A percentile compares a stretch with the other conserved stretches of the same genome.
phyloP scores from a whole-genome alignment of 37 sponge, comb jelly and placozoan species.

The Amphimedon queenslandica region DNA sequence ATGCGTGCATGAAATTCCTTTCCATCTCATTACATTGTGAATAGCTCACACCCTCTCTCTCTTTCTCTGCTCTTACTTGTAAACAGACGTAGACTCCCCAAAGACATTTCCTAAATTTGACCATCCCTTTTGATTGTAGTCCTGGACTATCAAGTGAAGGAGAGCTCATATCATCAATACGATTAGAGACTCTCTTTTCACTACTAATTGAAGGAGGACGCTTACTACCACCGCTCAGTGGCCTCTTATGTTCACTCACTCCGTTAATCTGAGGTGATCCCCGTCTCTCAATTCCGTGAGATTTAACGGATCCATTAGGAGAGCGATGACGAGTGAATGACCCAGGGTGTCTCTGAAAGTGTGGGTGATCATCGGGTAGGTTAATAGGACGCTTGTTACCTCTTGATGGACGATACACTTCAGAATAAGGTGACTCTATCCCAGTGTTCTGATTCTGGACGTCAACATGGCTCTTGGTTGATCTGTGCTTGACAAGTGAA shows the following conservation, averaged over 20 bases:
- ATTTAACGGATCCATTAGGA: neutral
- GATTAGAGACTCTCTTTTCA: no score
- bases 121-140: conserved; percentile 2
- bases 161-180: no score
- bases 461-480: neutral
- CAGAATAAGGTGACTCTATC: conserved; percentile 2
- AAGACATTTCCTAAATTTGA: conserved; percentile 58
- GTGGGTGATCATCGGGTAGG: neutral
- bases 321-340: neutral
- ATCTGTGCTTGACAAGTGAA: neutral
- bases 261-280: neutral
- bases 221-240: no score
- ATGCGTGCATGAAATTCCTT: no score
- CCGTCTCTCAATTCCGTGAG: neutral
- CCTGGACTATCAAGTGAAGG: neutral
- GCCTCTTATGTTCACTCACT: neutral
- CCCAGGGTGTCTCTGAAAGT: neutral
- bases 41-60: no score
- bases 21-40: no score
- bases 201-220: neutral
- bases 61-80: neutral
- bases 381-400: neutral
- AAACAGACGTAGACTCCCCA: conserved; percentile 58
- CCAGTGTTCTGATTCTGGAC: neutral
- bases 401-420: neutral